Base-by-base conservation (phyloP, 2,797 vertebrate species). In the Pelodytes ibericus region DNA sequence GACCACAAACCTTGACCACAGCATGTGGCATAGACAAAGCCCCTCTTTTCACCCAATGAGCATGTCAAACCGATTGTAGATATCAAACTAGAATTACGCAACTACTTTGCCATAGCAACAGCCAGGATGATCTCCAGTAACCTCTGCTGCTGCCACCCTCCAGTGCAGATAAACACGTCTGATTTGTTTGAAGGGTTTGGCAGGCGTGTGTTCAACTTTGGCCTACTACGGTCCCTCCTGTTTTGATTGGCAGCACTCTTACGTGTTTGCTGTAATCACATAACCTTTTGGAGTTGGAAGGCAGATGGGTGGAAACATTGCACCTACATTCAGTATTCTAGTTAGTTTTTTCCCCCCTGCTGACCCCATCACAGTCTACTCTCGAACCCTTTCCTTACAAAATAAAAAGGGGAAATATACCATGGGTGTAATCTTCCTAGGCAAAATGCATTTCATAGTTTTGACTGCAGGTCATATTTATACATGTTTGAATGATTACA, bases 201-300 rank as follows among this genome's bases (percentile, higher is more conserved):
- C 83, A 86, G 81, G 86, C 88, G 84, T 88, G 82, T 83, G 78
- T 82, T 90, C 90, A 94, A 94, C 93, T 94, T 89, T 93, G 88
- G 88, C 88, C 92, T 90, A 94, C 81, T 91, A 84, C 87, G 79
- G 81, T 82, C 87, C 86, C 86, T 88, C 80, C 83, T 69, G 22
- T 80, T 81, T 74, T 51, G 77, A 83, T 82, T 80, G 82, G 80
- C 80, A 78, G 73, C 15, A 30, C 22, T 36, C 63, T 41, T 76
- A 18, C 24, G 64, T 91, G 92, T 93, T 94, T 91, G 92, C 90
- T 86, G 88, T 84, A 83, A 86, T 94, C 90, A 90, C 89, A 89
- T 90, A 90, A 57, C 64, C 29, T 24, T n/a, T 26, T 24, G 59
- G 86, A 84, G 80, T 80, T 49, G 80, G 26, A 80, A 63, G 3